phyloP scores from a whole-genome alignment of 2,888 invertebrate genomes.

The Cephus runcator region DNA sequence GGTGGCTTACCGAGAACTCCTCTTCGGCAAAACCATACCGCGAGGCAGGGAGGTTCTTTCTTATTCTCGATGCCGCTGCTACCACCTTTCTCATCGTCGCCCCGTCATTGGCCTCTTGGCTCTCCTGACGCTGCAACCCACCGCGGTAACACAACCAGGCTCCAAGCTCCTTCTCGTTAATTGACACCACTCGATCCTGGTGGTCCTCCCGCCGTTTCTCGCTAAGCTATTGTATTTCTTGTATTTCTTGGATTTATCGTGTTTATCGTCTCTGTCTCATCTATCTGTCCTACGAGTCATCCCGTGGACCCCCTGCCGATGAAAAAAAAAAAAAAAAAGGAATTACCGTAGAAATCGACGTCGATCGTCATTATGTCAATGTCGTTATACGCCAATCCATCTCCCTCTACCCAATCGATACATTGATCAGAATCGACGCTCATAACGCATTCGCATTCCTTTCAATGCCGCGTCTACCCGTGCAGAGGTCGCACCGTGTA shows the following conservation, averaged over 20 bases:
- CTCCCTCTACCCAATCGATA: neutral
- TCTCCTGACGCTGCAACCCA: slow-evolving; percentile 8
- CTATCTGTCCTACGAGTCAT: neutral
- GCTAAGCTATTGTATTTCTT: neutral
- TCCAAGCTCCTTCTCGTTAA: slow-evolving; percentile 48
- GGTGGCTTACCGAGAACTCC: slow-evolving; percentile 59
- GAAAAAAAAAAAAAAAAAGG: neutral
- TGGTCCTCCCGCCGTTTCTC: slow-evolving; percentile 51
- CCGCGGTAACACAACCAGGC: slow-evolving; percentile 1
- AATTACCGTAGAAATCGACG: neutral
- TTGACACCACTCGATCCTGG: slow-evolving; percentile 65
- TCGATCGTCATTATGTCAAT: neutral
- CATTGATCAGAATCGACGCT: neutral
- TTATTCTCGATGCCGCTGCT: slow-evolving; percentile 26
- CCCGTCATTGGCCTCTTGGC: neutral
- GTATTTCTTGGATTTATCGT: neutral
- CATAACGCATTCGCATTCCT: slow-evolving; percentile 60
- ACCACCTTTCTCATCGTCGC: slow-evolving; percentile 14
- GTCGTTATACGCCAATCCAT: neutral
- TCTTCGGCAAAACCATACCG: slow-evolving; percentile 59
- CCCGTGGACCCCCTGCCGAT: neutral
- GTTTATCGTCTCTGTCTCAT: neutral
- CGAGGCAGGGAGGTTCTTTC: slow-evolving; percentile 36
- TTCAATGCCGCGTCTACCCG: slow-evolving; percentile 58
- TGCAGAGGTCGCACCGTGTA: slow-evolving; percentile 50